Percentiles rank a stretch among this genome's conserved stretches.
phyloP scores from a whole-genome alignment of 2,888 invertebrate genomes.

The Lasius platythorax region DNA sequence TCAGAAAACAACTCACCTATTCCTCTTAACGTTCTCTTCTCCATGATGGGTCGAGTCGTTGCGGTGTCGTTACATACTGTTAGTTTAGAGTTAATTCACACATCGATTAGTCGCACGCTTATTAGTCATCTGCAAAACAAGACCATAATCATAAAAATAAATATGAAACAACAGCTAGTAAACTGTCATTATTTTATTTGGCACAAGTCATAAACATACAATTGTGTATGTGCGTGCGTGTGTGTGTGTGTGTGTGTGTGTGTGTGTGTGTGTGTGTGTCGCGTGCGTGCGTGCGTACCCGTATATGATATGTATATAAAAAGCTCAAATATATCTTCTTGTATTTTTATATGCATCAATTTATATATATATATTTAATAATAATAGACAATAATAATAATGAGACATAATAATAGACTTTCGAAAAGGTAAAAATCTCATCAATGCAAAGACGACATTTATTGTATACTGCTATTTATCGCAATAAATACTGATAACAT shows the following conservation, averaged over 20 bases:
- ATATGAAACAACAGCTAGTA: neutral
- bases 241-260: too few species aligned
- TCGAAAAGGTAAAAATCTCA: neutral
- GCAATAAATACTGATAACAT: slow-evolving; percentile 7
- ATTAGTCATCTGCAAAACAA: slow-evolving; percentile 51
- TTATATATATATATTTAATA: neutral
- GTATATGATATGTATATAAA: neutral
- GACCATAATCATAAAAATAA: slow-evolving; percentile 18
- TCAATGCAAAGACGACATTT: neutral
- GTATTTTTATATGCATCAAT: neutral
- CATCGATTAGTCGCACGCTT: slow-evolving; percentile 16
- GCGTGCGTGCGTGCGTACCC: too few species aligned
- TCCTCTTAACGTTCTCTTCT: slow-evolving; percentile 43
- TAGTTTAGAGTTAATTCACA: slow-evolving; percentile 70
- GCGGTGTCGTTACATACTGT: slow-evolving; percentile 68
- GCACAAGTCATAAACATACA: neutral
- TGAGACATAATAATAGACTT: neutral
- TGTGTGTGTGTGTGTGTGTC: too few species aligned
- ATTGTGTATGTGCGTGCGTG: neutral
- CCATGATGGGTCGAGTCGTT: slow-evolving; percentile 59
- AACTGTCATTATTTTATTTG: slow-evolving; percentile 18
- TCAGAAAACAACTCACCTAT: slow-evolving; percentile 23
- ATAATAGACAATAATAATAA: neutral
- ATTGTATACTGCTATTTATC: neutral
- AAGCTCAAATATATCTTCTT: neutral